phyloP scores from a whole-genome alignment of 2,113 vertebrate genomes.

The Myotis lucifugus region DNA sequence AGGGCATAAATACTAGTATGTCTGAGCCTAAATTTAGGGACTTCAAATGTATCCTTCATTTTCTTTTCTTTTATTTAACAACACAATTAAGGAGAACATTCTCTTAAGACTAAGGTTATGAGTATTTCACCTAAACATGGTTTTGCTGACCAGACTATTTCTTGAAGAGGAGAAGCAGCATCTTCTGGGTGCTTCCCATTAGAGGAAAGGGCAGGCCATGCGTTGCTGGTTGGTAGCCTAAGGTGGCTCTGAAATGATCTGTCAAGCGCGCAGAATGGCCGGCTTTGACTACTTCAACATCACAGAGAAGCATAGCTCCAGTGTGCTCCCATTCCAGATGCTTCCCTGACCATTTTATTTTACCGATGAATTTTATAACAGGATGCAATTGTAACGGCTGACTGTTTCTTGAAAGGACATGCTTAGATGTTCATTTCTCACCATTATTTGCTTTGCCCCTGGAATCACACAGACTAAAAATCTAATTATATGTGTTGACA shows the following conservation, averaged over 20 bases:
- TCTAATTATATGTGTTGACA: constrained; percentile 62
- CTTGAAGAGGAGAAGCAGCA: not conserved
- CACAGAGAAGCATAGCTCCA: constrained; percentile 4
- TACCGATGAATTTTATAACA: constrained; percentile 39
- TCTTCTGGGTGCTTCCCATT: constrained; percentile 27
- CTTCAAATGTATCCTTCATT: not conserved
- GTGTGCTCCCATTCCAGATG: not conserved
- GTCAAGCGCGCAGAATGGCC: constrained; percentile 10
- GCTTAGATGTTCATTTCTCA: constrained; percentile 43
- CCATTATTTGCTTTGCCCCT: constrained; percentile 36
- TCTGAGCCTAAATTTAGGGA: constrained; percentile 37
- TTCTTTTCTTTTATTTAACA: constrained; percentile 49
- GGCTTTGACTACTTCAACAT: constrained; percentile 46
- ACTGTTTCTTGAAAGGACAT: constrained; percentile 1
- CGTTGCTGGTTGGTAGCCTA: constrained; percentile 28
- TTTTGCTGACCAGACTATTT: constrained; percentile 43
- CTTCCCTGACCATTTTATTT: constrained; percentile 54
- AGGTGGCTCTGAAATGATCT: constrained; percentile 57
- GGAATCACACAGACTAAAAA: constrained; percentile 56
- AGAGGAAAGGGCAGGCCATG: constrained; percentile 23
- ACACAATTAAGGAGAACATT: constrained; percentile 5
- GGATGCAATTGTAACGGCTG: constrained; percentile 2
- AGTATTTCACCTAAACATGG: not conserved
- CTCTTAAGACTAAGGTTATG: not conserved
- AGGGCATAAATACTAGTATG: constrained; percentile 58